phyloP scores from a whole-genome alignment of 2,113 vertebrate genomes.

The Maccullochella peelii region DNA sequence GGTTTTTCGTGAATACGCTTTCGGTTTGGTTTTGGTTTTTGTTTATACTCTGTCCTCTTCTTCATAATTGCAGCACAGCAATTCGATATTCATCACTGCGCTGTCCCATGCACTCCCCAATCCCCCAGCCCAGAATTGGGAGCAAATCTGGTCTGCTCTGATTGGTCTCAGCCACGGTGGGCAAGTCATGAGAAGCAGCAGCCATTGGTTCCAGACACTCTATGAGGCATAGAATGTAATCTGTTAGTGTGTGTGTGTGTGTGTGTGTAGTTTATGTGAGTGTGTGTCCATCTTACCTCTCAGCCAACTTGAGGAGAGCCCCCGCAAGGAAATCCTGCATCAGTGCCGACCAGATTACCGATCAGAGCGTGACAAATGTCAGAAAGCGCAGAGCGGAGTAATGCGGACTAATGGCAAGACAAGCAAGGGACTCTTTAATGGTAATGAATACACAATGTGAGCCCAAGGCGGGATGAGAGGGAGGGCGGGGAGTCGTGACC shows the following conservation, averaged over 20 bases:
- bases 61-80: constrained; percentile 11
- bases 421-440: constrained; percentile 76
- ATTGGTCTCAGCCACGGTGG: constrained; percentile 56
- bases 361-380: constrained; percentile 77
- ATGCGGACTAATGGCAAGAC: constrained; percentile 79
- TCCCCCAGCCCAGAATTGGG: constrained; percentile 3
- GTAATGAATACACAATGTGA: constrained; percentile 82
- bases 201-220: constrained; percentile 37
- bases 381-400: constrained; percentile 70
- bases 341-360: constrained; percentile 75
- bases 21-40: not conserved
- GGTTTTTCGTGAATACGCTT: not conserved
- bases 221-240: constrained; percentile 24
- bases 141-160: constrained; percentile 32
- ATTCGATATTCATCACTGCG: constrained; percentile 6
- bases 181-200: constrained; percentile 42
- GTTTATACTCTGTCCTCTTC: constrained; percentile 21
- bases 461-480: constrained; percentile 66
- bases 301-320: constrained; percentile 49
- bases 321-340: constrained; percentile 72
- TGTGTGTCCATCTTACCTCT: constrained; percentile 24
- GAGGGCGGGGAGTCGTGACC: constrained; percentile 65
- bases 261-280: not conserved
- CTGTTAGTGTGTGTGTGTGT: constrained; percentile 3
- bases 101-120: not conserved